phyloP scores from a whole-genome alignment of 64 coral and sea anemone species.

The Stylophora pistillata region DNA sequence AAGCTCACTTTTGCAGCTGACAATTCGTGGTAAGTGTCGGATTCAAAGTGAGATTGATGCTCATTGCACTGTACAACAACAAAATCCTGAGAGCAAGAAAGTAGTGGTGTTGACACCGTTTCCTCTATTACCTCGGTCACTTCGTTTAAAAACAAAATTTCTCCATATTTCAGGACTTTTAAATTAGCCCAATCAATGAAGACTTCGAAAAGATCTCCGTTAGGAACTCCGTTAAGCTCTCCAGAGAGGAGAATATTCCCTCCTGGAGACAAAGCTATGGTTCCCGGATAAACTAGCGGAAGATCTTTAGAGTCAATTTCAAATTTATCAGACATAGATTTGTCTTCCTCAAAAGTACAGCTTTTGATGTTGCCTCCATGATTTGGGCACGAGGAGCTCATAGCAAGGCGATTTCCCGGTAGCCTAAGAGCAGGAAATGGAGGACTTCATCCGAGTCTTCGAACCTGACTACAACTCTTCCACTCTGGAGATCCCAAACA shows the following conservation, averaged over 20 bases:
- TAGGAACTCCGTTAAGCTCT: neutral
- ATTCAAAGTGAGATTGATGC: neutral
- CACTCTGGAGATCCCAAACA: neutral
- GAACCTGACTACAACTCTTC: neutral
- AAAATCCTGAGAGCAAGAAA: conserved; percentile 46
- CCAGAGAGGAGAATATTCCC: conserved; percentile 8
- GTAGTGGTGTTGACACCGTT: neutral
- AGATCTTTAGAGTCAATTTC: neutral
- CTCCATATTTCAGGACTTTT: conserved; percentile 32
- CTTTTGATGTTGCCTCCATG: neutral
- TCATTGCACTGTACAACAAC: neutral
- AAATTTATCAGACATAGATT: neutral
- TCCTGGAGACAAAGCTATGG: conserved; percentile 29
- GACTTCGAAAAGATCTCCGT: conserved; percentile 28
- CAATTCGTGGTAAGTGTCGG: neutral
- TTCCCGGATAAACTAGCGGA: conserved; percentile 9
- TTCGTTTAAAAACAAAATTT: conserved; percentile 14
- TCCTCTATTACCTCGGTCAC: neutral
- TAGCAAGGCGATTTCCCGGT: neutral
- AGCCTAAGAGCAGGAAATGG: neutral
- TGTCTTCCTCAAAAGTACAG: neutral
- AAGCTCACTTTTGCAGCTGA: conserved; percentile 44
- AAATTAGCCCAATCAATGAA: conserved; percentile 48
- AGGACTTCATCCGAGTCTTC: neutral
- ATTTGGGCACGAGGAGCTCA: neutral